Conservation (phyloP, 1,140 invertebrate genomes). For the Trichoplusia ni region DNA sequence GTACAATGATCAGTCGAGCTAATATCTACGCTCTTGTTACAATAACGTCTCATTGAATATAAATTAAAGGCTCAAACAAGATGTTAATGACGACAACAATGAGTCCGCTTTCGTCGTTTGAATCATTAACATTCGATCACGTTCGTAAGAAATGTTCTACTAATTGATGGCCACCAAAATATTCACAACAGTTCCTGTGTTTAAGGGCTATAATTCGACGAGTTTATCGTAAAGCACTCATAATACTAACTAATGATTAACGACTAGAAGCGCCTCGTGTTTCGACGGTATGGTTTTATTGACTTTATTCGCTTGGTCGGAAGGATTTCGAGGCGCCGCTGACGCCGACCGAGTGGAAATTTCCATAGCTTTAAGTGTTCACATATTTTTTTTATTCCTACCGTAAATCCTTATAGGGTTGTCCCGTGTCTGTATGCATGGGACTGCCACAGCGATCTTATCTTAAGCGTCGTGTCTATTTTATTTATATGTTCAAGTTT, state of each 20-base stretch:
- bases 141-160: no score
- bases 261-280: constrained; percentile 32
- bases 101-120: no score
- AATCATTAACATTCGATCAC: no score
- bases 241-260: constrained; percentile 38
- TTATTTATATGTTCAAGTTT: neutral
- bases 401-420: constrained; percentile 32
- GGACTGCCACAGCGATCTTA: neutral
- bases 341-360: constrained; percentile 24
- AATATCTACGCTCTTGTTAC: neutral
- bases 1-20: neutral
- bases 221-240: constrained; percentile 40
- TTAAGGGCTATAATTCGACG: neutral
- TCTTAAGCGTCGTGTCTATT: neutral
- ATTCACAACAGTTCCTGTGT: no score
- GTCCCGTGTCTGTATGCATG: constrained; percentile 3
- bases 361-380: constrained; percentile 31
- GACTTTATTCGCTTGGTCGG: constrained; percentile 18
- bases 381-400: constrained; percentile 13
- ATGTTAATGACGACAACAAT: no score
- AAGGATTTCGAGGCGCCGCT: constrained; percentile 27
- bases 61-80: no score
- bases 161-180: no score
- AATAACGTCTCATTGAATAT: no score
- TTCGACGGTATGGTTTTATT: constrained; percentile 40